phyloP scores from a whole-genome alignment of 2,888 invertebrate species.

The Caenorhabditis becei region DNA sequence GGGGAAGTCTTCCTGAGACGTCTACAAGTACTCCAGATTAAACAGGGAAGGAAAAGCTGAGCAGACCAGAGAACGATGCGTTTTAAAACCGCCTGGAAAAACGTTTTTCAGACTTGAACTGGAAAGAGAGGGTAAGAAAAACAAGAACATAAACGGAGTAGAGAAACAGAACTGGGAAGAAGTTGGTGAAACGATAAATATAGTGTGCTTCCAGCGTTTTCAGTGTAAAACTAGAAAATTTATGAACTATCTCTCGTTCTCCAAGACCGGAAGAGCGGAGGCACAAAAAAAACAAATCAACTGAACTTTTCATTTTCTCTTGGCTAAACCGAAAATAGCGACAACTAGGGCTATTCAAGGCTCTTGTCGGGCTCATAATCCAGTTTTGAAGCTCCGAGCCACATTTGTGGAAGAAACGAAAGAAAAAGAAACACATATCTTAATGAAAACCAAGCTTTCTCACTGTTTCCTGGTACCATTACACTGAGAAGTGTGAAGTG shows the following conservation, averaged over 20 bases:
- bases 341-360: neutral
- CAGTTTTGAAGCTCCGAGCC: neutral
- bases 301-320: constrained; percentile 1
- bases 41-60: neutral
- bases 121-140: neutral
- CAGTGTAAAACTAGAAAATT: neutral
- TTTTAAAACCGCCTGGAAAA: neutral
- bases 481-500: too few species aligned
- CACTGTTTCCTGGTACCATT: too few species aligned
- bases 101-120: neutral
- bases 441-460: neutral
- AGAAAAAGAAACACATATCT: constrained; percentile 4
- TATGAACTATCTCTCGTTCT: too few species aligned
- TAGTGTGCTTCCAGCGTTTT: too few species aligned
- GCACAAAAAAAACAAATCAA: neutral
- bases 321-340: neutral
- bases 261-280: too few species aligned
- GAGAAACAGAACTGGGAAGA: neutral
- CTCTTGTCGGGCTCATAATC: constrained; percentile 11
- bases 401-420: neutral
- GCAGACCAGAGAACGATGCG: neutral
- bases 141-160: neutral
- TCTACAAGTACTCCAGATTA: neutral
- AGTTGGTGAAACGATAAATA: too few species aligned
- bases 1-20: neutral